Base-by-base conservation (phyloP, 2,888 invertebrate genomes). In the Epiperipatus broadwayi region DNA sequence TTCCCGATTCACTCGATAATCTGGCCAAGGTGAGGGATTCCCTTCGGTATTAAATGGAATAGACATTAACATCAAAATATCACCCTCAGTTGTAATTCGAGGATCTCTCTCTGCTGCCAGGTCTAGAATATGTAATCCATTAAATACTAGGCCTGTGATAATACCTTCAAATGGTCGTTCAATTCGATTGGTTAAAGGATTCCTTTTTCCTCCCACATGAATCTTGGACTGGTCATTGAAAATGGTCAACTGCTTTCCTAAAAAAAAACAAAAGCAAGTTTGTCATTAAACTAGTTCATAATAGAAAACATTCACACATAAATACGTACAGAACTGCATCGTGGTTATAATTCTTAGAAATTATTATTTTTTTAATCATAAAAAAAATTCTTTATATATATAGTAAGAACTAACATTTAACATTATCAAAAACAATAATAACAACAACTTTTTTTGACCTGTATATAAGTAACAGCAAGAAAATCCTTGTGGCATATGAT, bases 171-270 rank as follows among this genome's bases (percentile, higher is more conserved):
- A 89, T 2, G 83, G 73, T 28, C 79, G 67, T 51, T 76, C 75
- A 35, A 80, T 72, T 45, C 70, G 60, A 37, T 69, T 70, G 50
- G 73, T 73, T 36, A 72, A 69, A 41, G 66, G 61, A 44, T 74
- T 75, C 63, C 74, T 75, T 54, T 75, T 73, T 0, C 89, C 89
- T 4, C 91, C 91, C 20, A 89, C 72, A 49, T 80, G 78, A 29
- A 91, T 74, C 31, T 74, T 75, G 2, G 84, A 76, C 69, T 87
- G 85, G 52, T 78, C 77, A 63, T 91, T 89, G 67, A 91, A 89
- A 21, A 84, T 78, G 38, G 73, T 73, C 34, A 78, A 71, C 48
- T 83, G 80, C 47, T 75, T 75, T 10, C 80, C 83, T 80, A 60
- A 3, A 59, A 60, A 40, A 43, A 45, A 40, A 35, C 19, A 35